Evolutionary conservation across 2,113 vertebrate genomes (phyloP).

Genomic region (Syrrhaptes paradoxus): DNA sequence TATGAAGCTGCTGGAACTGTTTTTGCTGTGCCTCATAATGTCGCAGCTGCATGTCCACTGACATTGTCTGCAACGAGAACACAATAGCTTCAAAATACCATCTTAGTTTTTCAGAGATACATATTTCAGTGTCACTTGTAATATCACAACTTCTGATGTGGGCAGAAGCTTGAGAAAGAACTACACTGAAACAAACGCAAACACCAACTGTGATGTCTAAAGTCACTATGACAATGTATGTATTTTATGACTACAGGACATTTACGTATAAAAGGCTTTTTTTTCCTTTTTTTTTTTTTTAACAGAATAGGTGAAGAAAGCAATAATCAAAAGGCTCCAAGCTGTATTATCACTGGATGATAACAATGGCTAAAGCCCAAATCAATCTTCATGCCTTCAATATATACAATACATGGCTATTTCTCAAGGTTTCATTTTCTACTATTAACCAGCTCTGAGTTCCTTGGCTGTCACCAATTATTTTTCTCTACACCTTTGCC

Average conservation of each 20-base stretch:
- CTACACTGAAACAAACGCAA: not conserved
- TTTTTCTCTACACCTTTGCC: not conserved
- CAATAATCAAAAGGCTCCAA: not conserved
- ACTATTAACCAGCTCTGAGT: not conserved
- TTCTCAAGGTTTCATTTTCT: not conserved
- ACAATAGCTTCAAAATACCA: not conserved
- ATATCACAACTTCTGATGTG: not conserved
- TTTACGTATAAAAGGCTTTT: not conserved
- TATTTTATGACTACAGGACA: not conserved
- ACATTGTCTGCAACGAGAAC: constrained; percentile 83
- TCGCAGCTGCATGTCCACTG: constrained; percentile 88
- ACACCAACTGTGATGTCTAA: not conserved
- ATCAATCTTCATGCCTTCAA: not conserved
- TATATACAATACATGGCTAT: not conserved
- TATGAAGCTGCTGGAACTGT: constrained; percentile 88
- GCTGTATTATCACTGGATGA: not conserved
- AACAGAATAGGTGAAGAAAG: not conserved
- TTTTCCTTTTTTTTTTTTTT: not conserved
- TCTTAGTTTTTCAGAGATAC: not conserved
- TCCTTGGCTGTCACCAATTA: not conserved
- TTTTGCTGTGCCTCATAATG: constrained; percentile 93
- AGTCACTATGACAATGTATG: not conserved
- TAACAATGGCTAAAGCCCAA: not conserved
- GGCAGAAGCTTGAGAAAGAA: not conserved
- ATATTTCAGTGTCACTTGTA: not conserved